Evolutionary conservation across 2,888 invertebrate genomes (phyloP).

Genomic region (Diploptera punctata): DNA sequence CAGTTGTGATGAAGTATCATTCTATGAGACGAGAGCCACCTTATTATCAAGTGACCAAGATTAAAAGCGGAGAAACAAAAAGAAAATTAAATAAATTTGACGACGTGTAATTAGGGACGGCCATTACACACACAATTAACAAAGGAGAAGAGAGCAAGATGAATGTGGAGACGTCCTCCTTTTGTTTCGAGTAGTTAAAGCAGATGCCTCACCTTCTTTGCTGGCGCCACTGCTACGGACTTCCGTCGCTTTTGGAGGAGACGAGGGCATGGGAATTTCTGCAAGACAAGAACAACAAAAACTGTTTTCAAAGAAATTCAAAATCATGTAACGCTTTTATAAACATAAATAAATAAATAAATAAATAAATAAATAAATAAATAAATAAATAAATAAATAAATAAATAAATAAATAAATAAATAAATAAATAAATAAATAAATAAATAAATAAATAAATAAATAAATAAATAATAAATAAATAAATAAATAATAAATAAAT

Average conservation of each 20-base stretch:
- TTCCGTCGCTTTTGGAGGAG: constrained; percentile 81
- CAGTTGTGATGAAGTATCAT: too few relatives aligned
- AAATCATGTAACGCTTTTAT: too few relatives aligned
- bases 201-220: constrained; percentile 68
- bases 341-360: too few relatives aligned
- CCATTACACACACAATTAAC: constrained; percentile 30
- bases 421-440: too few relatives aligned
- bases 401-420: too few relatives aligned
- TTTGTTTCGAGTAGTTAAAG: constrained; percentile 11
- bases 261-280: constrained; percentile 91
- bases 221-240: constrained; percentile 77
- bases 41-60: constrained; percentile 1
- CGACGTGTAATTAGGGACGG: constrained; percentile 18
- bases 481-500: too few relatives aligned
- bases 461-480: too few relatives aligned
- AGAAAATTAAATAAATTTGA: constrained; percentile 16
- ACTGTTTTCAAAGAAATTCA: too few relatives aligned
- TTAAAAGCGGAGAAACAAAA: background rate
- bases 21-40: too few relatives aligned
- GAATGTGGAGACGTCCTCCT: constrained; percentile 11
- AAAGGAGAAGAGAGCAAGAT: constrained; percentile 24
- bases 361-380: too few relatives aligned
- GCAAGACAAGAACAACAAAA: constrained; percentile 57
- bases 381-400: too few relatives aligned
- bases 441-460: too few relatives aligned